Percentiles rank a stretch among this genome's conserved stretches.
Evolutionary conservation across 2,113 vertebrate genomes (phyloP).

Genomic region (Dermatemys mawii): DNA sequence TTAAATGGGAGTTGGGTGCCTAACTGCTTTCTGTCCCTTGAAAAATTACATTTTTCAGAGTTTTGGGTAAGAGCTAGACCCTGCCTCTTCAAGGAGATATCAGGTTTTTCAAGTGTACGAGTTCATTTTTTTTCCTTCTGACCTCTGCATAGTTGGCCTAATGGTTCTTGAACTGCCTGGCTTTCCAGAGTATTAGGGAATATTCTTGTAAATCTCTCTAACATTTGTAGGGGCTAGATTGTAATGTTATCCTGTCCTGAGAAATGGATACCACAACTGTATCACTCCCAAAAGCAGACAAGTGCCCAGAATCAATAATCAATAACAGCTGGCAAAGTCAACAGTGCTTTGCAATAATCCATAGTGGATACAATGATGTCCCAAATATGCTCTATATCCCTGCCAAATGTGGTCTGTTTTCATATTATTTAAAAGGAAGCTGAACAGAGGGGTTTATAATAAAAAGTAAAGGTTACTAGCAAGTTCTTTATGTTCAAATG

Average conservation of each 20-base stretch:
- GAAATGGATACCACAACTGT: not conserved
- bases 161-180: not conserved
- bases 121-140: conserved; percentile 2
- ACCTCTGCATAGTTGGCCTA: not conserved
- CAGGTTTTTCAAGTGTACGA: accelerated
- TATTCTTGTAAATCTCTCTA: not conserved
- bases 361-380: accelerated
- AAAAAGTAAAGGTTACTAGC: not conserved
- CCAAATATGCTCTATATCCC: not conserved
- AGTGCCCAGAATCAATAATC: too few species aligned
- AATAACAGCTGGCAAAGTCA: too few species aligned
- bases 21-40: not conserved
- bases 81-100: not conserved
- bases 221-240: not conserved
- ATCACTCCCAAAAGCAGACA: too few species aligned
- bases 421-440: not conserved
- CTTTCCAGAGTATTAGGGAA: not conserved
- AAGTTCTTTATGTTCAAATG: conserved; percentile 19
- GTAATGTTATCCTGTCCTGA: not conserved
- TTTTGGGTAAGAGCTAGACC: not conserved
- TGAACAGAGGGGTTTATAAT: not conserved
- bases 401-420: conserved; percentile 21
- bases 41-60: not conserved
- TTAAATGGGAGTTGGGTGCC: not conserved
- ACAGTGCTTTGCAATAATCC: not conserved